Base-by-base conservation (phyloP, 2,797 vertebrate species). In the Brachyalestes nurse region DNA sequence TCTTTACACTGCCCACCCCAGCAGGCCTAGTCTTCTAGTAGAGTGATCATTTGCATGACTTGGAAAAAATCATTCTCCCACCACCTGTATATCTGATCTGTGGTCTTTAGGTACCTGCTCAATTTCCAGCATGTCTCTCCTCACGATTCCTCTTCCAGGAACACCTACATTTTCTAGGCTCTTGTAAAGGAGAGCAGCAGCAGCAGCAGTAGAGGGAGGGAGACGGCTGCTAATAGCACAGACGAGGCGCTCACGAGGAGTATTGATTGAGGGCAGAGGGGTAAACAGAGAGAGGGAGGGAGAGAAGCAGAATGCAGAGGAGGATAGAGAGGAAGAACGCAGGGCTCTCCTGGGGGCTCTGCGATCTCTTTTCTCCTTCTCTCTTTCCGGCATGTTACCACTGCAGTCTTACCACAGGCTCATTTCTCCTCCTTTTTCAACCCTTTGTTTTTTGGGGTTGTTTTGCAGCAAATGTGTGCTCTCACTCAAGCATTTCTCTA, bases 221-320 rank as follows among this genome's bases (percentile, higher is more conserved):
- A 84, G 82, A 86, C 64, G 47, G 82, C 82, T 82, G 87, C 82
- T 82, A 51, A 78, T 78, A 78, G 70, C 79, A 81, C 21, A 83
- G 57, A 61, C 71, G 79, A 84, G 66, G 47, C 71, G 19, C 82
- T 86, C 82, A 62, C 65, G 77, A 80, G 88, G 84, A 83, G 83
- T 74, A 81, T 70, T 80, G 86, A 87, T 82, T 87, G 87, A 79
- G 84, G 79, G 84, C 71, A 83, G 75, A 71, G 77, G 81, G 72
- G 74, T 83, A 78, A 76, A 78, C 49, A 66, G 66, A 78, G 75
- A 45, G 71, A 66, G 47, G 7, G 53, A 74, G 61, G n/a, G 74
- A 81, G 28, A 58, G n/a, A 69, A 25, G 17, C 34, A 51, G 71
- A 64, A 73, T 47, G 14, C 14, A 9, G 71, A 71, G 9, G 61